Base-by-base conservation (phyloP, 2,113 vertebrate genomes). In the Halichoeres trimaculatus region DNA sequence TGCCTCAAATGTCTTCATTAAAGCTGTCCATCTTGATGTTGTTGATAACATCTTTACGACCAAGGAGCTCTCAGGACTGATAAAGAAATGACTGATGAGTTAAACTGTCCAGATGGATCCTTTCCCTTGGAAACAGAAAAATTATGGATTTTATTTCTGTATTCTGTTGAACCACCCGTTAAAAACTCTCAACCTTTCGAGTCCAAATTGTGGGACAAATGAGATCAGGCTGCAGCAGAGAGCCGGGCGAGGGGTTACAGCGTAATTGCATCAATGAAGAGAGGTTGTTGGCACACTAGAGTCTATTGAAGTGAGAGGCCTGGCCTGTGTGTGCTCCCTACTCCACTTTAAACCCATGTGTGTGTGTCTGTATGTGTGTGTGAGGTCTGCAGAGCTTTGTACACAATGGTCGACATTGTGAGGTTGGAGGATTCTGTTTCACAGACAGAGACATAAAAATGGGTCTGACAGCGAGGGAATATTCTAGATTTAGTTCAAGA, bases 211-310 rank as follows among this genome's bases (percentile, higher is more conserved):
- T 36, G 51, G 53, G 58, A 62, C 58, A 41, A 60, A 76, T 34
- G 65, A 73, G 62, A 76, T 68, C 59, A 73, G 68, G 40, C 43
- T 6, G 54, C 60, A 30, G 71, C 63, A 71, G 54, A 8, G 24
- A 66, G 56, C 47, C 38, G 60, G 45, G 55, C 63, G 52, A 53
- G 78, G 45, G 59, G 66, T 88, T 88, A 58, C 74, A 55, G 26
- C 68, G 77, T 73, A 59, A 85, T 86, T 88, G 60, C 81, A 70
- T 88, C 85, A 86, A 74, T 76, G 40, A 61, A 4, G 34, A 58
- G 66, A 62, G 88, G 26, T 30, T 76, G 79, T 60, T 59, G 69
- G 69, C 51, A 38, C 50, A 71, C 50, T 62, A n/a, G 40, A 79
- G 41, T 61, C 70, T 65, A 43, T 53, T 77, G 80, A 84, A 80